Base-by-base conservation (phyloP, 2,797 vertebrate species). In the Poeciliopsis infans region DNA sequence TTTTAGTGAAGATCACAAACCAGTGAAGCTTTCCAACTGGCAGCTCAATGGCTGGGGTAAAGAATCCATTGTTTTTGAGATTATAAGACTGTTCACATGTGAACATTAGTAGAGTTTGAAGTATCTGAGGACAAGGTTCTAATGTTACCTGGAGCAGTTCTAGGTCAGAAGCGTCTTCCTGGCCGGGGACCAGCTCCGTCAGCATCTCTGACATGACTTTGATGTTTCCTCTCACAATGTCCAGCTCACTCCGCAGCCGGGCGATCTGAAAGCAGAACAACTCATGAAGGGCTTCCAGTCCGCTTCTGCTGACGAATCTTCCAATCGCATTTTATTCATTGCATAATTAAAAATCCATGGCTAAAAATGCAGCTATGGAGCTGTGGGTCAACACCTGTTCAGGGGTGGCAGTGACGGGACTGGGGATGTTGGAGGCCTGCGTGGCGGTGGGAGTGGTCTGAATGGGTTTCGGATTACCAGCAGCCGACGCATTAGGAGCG, bases 151-250 rank as follows among this genome's bases (percentile, higher is more conserved):
- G 97, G 0, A 99, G 96, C 28, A 99, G 94, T 71, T 99, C 98
- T 0, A 98, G 95, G 81, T 99, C 98, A 1, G 98, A 98, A 0
- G 96, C 93, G 10, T 97, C 97, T 80, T 99, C 98, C 92, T 99
- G 97, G 11, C 98, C 96, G 0, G 98, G 98, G 25, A 98, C 96
- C 96, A 99, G 97, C 95, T 99, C 98, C 0, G 97, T 99, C 53
- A 99, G 94, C 98, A 99, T 99, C 95, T 99, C 98, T 2, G 98
- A 99, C 98, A 99, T 98, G 85, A 99, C 98, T 92, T 99, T 99
- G 16, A 97, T 96, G 87, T 99, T 99, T 78, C 98, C 98, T 80
- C 97, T 97, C 77, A 99, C 98, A 1, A 99, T 86, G 47, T 99
- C 98, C 89, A 99, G 94, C 84, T 99, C 98, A 3, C 97, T 98